Evolutionary conservation across 1,140 invertebrate species (phyloP).

Genomic region (Drosophila arizonae): DNA sequence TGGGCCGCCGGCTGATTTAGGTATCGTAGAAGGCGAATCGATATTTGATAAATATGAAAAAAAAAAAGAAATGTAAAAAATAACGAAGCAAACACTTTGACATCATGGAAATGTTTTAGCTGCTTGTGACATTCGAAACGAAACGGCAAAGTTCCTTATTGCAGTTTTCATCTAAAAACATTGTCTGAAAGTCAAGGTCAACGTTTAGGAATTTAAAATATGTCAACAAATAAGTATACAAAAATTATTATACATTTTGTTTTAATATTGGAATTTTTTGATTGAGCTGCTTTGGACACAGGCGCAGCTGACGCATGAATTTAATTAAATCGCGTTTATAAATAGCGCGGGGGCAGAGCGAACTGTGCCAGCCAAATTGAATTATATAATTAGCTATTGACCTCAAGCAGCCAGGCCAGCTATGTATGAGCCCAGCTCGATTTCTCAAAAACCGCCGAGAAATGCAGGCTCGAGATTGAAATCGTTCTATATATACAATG

Average conservation of each 20-base stretch:
- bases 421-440: constrained; percentile 4
- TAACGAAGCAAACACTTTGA: neutral
- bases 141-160: constrained; percentile 46
- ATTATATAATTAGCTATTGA: constrained; percentile 65
- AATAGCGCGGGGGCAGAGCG: constrained; percentile 46
- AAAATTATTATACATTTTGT: neutral
- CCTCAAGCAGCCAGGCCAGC: constrained; percentile 20
- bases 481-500: constrained; percentile 2
- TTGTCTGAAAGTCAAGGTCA: constrained; percentile 10
- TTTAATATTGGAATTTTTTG: no score
- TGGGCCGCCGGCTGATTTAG: neutral
- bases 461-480: constrained; percentile 19
- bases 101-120: constrained; percentile 48
- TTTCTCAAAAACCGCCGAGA: constrained; percentile 31
- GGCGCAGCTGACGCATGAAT: constrained; percentile 46
- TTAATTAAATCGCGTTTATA: constrained; percentile 75
- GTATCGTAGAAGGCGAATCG: constrained; percentile 19
- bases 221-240: neutral
- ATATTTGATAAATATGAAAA: constrained; percentile 5
- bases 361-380: constrained; percentile 53
- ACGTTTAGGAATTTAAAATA: constrained; percentile 35
- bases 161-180: constrained; percentile 40
- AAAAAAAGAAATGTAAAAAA: neutral
- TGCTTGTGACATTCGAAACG: constrained; percentile 44
- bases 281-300: neutral